Percentiles rank a stretch among this genome's conserved stretches.
Conservation (phyloP, 2,113 vertebrate genomes). For the Prunella himalayana region DNA sequence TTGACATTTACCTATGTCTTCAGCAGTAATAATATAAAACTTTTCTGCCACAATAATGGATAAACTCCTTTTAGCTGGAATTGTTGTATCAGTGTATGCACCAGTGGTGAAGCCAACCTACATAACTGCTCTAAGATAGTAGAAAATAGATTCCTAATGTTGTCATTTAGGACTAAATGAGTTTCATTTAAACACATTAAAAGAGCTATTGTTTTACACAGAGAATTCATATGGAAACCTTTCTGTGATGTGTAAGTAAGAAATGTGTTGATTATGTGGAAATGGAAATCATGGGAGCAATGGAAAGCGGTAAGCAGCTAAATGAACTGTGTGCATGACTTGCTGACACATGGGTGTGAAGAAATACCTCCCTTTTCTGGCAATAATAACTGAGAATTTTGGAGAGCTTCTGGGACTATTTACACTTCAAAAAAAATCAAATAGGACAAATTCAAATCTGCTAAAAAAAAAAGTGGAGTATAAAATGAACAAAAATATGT, state of each 20-base stretch:
- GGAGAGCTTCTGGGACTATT: neutral
- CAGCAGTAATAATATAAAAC: neutral
- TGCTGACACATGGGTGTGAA: neutral
- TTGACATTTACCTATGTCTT: neutral
- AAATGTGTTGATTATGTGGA: neutral
- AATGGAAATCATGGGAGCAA: neutral
- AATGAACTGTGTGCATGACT: neutral
- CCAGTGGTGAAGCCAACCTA: neutral
- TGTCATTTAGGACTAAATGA: neutral
- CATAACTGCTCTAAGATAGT: neutral
- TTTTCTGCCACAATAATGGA: neutral
- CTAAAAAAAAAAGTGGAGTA: neutral
- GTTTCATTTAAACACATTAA: neutral
- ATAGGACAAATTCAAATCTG: neutral
- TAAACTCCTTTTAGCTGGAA: neutral
- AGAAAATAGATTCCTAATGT: neutral
- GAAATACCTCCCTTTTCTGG: neutral
- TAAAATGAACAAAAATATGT: neutral
- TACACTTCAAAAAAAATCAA: neutral
- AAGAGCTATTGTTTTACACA: neutral
- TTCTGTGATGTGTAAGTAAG: neutral
- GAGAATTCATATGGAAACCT: neutral
- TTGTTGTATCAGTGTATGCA: neutral
- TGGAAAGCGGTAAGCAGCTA: neutral
- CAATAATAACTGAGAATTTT: neutral